These are phyloP conservation scores for Xenopus tropicalis DNA, from an alignment of 2,113 vertebrate species.

Conservation along the genomic window UCB_Xtro_10.0 CM004445.2:6646501-6647000, in stretches of 20 bases:
- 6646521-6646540: no score
- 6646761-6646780: not conserved
- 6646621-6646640: conserved; percentile 86
- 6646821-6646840: no score
- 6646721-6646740: conserved; percentile 90
- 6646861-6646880: conserved; percentile 92
- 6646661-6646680: conserved; percentile 90
- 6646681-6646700: conserved; percentile 92
- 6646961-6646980: conserved; percentile 95
- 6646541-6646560: no score
- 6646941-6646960: conserved; percentile 91
- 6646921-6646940: conserved; percentile 94
- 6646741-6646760: conserved; percentile 5
- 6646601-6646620: conserved; percentile 95
- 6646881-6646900: conserved; percentile 83
- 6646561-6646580: not conserved
- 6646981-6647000: conserved; percentile 55
- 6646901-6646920: conserved; percentile 90
- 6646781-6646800: no score
- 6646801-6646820: no score
- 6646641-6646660: conserved; percentile 80
- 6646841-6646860: conserved; percentile 20
- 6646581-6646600: conserved; percentile 55
- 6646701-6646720: conserved; percentile 84
- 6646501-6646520: no score